These are phyloP conservation scores for Sminthopsis crassicaudata DNA, from an alignment of 2,113 vertebrate species.

Conservation along the genomic window DNA sequence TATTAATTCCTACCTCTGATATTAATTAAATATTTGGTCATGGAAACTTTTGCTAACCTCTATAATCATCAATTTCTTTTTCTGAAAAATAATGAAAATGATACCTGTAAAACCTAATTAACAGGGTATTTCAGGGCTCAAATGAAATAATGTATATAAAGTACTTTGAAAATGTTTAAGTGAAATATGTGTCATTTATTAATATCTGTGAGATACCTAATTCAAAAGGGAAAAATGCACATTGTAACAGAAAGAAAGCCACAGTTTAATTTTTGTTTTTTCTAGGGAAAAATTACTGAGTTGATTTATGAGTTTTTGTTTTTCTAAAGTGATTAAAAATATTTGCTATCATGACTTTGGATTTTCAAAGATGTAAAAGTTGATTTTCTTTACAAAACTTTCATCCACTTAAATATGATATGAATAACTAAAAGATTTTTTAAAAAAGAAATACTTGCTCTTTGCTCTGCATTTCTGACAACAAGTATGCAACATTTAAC, in stretches of 20 bases:
- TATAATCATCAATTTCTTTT: neutral
- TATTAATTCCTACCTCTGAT: neutral
- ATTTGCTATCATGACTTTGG: neutral
- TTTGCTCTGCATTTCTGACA: slow-evolving; percentile 19
- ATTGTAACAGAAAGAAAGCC: neutral
- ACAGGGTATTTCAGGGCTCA: neutral
- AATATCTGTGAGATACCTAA: neutral
- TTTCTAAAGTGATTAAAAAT: neutral
- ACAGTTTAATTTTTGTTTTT: neutral
- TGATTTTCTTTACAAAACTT: neutral
- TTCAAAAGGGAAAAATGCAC: neutral
- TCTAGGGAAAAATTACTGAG: neutral
- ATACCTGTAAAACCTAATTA: neutral
- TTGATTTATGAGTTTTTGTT: neutral
- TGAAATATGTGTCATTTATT: neutral
- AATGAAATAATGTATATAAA: neutral
- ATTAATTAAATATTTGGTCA: neutral
- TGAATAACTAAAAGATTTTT: neutral
- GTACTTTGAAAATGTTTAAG: neutral
- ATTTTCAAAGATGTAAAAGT: neutral
- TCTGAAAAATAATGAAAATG: neutral
- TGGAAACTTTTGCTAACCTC: neutral
- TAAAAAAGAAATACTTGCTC: neutral
- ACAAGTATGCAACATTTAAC: slow-evolving; percentile 10
- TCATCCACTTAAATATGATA: neutral